Evolutionary conservation across 2,888 invertebrate genomes (phyloP).

Genomic region (Chirona hameri): DNA sequence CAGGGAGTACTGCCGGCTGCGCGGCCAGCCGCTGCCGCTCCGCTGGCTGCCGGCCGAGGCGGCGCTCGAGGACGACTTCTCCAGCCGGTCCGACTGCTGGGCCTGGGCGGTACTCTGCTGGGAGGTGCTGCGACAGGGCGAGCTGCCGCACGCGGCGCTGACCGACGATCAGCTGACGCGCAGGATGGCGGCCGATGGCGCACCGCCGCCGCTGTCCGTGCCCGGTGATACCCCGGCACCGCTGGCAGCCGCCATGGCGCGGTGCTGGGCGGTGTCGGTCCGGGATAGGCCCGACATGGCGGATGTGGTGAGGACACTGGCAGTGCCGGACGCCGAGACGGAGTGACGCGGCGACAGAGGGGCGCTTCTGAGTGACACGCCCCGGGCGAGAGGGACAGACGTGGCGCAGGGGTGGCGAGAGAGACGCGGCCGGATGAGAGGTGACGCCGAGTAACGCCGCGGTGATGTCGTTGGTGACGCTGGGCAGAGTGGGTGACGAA

Average conservation of each 20-base stretch:
- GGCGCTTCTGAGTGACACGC: too few species aligned
- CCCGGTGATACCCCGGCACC: conserved; percentile 45
- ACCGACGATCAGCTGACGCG: conserved; percentile 67
- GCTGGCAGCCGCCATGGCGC: conserved; percentile 43
- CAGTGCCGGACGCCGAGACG: background rate
- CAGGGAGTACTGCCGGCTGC: conserved; percentile 81
- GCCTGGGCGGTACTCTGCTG: conserved; percentile 83
- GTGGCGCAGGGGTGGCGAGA: too few species aligned
- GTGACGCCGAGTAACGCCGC: background rate
- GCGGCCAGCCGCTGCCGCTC: conserved; percentile 77
- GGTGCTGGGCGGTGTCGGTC: conserved; percentile 47
- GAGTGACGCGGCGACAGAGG: background rate
- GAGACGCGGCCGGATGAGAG: too few species aligned
- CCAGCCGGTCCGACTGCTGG: conserved; percentile 89
- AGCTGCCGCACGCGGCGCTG: conserved; percentile 68
- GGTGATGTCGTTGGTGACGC: background rate
- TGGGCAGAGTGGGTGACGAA: too few species aligned
- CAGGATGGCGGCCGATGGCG: conserved; percentile 35
- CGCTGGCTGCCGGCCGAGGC: conserved; percentile 90
- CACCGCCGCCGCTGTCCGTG: conserved; percentile 40
- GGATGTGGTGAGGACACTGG: conserved; percentile 44
- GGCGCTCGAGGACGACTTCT: conserved; percentile 82
- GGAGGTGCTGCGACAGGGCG: conserved; percentile 81
- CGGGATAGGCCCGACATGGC: conserved; percentile 49
- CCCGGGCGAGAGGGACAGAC: too few species aligned